phyloP scores from a whole-genome alignment of 2,797 vertebrate genomes.

The Cossypha dichroa region DNA sequence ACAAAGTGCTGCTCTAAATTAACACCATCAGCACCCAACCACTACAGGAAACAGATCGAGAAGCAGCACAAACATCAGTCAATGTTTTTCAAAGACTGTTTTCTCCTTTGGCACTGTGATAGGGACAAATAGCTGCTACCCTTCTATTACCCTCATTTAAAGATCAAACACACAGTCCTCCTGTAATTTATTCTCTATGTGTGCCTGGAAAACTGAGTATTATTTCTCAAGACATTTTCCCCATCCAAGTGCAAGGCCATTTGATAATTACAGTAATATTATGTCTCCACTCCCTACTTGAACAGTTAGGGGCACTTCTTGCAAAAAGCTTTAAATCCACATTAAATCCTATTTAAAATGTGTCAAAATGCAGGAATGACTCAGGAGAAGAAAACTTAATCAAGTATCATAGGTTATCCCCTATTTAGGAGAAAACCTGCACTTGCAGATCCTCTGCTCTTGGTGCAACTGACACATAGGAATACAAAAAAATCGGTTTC shows the following conservation, averaged over 20 bases:
- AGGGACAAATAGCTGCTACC: background rate
- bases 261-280: constrained; percentile 19
- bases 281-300: background rate
- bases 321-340: background rate
- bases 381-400: background rate
- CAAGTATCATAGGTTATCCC: background rate
- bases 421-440: background rate
- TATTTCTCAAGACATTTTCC: constrained; percentile 11
- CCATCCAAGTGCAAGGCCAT: background rate
- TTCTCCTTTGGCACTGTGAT: background rate
- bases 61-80: background rate
- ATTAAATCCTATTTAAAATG: constrained; percentile 1
- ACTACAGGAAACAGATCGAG: background rate
- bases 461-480: background rate
- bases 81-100: background rate
- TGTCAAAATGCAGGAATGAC: constrained; percentile 7
- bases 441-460: background rate
- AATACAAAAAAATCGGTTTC: background rate
- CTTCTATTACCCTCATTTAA: background rate
- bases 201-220: background rate
- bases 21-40: background rate
- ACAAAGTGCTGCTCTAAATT: background rate
- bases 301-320: background rate
- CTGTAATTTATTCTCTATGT: background rate
- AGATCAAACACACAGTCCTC: background rate